Evolutionary conservation across 2,113 vertebrate species (phyloP).

Genomic region (Ceyx melanurus): DNA sequence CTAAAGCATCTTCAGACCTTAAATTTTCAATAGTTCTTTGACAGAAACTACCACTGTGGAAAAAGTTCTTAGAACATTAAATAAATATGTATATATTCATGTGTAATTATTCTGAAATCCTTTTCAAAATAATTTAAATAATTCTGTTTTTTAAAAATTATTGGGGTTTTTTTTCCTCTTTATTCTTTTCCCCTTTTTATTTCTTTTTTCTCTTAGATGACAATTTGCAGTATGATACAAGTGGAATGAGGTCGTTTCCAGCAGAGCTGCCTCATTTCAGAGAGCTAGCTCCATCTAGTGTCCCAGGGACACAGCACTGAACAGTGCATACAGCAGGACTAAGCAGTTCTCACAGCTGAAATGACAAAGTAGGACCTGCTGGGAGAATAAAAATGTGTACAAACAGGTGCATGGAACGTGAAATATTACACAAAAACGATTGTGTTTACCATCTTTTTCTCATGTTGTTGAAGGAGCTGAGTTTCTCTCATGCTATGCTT

Average conservation of each 20-base stretch:
- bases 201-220: background rate
- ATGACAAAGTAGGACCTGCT: background rate
- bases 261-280: background rate
- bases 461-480: background rate
- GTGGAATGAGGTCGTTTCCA: background rate
- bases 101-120: background rate
- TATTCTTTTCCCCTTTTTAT: background rate
- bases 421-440: background rate
- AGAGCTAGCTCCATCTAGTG: conserved; percentile 72
- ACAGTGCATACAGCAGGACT: background rate
- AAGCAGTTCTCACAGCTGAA: background rate
- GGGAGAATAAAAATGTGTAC: background rate
- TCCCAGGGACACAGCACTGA: background rate
- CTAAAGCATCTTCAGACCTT: background rate
- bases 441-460: background rate
- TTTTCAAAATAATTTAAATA: background rate
- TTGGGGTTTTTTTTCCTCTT: background rate
- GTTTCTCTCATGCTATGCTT: background rate
- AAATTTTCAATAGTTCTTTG: background rate
- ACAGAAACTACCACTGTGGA: background rate
- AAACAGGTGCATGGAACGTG: background rate
- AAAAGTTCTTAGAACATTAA: background rate
- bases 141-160: background rate
- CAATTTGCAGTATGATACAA: background rate
- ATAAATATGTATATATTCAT: background rate